phyloP scores from a whole-genome alignment of 2,797 vertebrate genomes.

The Mormyrops boulengeri region DNA sequence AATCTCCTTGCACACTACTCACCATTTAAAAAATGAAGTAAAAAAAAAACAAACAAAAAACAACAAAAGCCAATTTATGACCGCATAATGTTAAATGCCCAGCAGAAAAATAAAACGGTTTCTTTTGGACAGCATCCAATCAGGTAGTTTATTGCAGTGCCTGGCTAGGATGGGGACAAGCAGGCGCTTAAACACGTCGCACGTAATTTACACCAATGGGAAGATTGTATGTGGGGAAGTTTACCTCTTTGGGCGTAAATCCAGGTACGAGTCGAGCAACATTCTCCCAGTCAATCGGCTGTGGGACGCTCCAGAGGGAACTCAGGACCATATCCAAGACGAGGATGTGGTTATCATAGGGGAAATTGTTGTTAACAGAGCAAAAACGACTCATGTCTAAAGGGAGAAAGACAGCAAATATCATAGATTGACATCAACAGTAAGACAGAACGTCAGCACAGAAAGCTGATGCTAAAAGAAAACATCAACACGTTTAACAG shows the following conservation, averaged over 20 bases:
- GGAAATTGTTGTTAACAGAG: conserved; percentile 91
- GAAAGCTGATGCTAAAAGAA: background rate
- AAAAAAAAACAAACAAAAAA: background rate
- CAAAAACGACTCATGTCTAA: conserved; percentile 85
- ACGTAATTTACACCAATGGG: background rate
- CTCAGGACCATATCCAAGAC: conserved; percentile 94
- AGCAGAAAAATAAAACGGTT: background rate
- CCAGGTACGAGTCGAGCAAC: conserved; percentile 90
- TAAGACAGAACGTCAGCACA: background rate
- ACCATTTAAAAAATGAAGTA: background rate
- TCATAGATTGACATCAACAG: background rate
- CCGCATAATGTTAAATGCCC: background rate
- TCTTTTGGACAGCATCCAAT: background rate
- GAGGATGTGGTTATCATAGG: conserved; percentile 85
- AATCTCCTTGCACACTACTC: conserved; percentile 84
- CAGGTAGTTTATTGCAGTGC: background rate
- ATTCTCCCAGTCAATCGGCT: conserved; percentile 93
- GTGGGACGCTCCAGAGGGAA: conserved; percentile 79
- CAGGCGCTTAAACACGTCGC: background rate
- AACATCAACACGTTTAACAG: background rate
- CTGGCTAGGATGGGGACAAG: background rate
- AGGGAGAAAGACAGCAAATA: background rate
- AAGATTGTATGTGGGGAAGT: conserved; percentile 6
- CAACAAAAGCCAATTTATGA: background rate
- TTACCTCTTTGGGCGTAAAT: conserved; percentile 91